Evolutionary conservation across 2,113 vertebrate species (phyloP).

Genomic region (Chaetodon trifascialis): DNA sequence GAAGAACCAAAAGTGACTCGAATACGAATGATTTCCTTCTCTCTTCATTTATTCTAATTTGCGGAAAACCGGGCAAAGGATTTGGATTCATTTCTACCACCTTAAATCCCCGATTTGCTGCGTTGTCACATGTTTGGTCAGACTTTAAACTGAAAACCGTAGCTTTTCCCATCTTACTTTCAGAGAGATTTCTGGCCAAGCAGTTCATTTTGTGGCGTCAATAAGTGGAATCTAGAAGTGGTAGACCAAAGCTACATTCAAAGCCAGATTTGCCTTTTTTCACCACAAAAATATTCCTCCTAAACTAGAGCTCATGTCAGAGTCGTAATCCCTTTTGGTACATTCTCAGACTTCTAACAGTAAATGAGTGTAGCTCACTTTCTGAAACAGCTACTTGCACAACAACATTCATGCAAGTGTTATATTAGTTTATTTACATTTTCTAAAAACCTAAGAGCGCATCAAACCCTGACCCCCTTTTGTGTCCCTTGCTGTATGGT

Average conservation of each 20-base stretch:
- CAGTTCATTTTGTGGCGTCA: conserved; percentile 25
- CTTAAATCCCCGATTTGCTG: conserved; percentile 11
- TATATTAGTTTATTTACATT: conserved; percentile 62
- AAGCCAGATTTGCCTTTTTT: conserved; percentile 39
- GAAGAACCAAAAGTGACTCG: conserved; percentile 55
- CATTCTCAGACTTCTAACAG: not conserved
- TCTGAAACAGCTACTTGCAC: conserved; percentile 22
- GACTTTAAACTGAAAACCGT: conserved; percentile 15
- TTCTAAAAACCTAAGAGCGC: conserved; percentile 87
- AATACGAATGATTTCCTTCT: conserved; percentile 10
- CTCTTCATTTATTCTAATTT: not conserved
- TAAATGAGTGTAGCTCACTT: not conserved
- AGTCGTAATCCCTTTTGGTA: conserved; percentile 5
- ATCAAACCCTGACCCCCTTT: conserved; percentile 86
- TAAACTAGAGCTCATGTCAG: not conserved
- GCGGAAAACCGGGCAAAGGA: not conserved
- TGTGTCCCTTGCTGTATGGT: conserved; percentile 91
- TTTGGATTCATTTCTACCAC: not conserved
- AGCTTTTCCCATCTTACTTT: not conserved
- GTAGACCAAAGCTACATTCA: conserved; percentile 61
- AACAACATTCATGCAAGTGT: conserved; percentile 49
- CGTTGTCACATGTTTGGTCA: not conserved
- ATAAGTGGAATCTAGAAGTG: conserved; percentile 25
- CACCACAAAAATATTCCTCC: conserved; percentile 19
- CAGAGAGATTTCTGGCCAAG: conserved; percentile 13